A percentile compares a stretch with the other conserved stretches of the same genome.
phyloP scores from a whole-genome alignment of 2,113 vertebrate genomes.

The Merops nubicus region DNA sequence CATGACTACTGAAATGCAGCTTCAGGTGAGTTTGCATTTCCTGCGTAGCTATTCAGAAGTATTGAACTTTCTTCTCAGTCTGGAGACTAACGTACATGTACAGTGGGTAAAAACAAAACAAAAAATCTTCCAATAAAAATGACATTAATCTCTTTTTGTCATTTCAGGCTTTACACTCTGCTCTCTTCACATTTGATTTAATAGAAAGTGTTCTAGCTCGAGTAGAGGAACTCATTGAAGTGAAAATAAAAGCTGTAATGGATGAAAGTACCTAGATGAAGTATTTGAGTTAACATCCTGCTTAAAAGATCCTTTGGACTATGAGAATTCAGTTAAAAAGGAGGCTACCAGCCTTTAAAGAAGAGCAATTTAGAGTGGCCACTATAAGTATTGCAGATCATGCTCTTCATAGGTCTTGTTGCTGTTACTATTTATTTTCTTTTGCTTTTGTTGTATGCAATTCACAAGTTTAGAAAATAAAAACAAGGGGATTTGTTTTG shows the following conservation, averaged over 20 bases:
- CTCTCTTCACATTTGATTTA: constrained; percentile 93
- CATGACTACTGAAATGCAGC: constrained; percentile 85
- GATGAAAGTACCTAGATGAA: constrained; percentile 70
- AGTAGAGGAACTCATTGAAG: constrained; percentile 89
- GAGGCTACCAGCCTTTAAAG: background rate
- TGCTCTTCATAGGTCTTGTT: background rate
- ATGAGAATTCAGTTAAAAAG: background rate
- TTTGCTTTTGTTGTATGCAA: background rate
- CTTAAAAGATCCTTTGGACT: background rate
- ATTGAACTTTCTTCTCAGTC: background rate
- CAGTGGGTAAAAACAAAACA: background rate
- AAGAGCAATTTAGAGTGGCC: background rate
- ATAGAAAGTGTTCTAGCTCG: constrained; percentile 92
- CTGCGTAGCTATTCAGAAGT: background rate
- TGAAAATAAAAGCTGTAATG: constrained; percentile 77
- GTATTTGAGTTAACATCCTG: background rate
- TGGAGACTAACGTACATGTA: background rate
- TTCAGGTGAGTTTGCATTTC: constrained; percentile 80
- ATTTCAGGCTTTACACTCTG: constrained; percentile 89
- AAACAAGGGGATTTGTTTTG: background rate
- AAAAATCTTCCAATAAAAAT: background rate
- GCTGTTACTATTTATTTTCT: background rate
- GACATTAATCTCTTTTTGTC: constrained; percentile 52
- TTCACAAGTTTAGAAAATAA: background rate
- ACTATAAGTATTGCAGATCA: background rate